phyloP scores from a whole-genome alignment of 2,113 vertebrate species.

The Pipa parva region DNA sequence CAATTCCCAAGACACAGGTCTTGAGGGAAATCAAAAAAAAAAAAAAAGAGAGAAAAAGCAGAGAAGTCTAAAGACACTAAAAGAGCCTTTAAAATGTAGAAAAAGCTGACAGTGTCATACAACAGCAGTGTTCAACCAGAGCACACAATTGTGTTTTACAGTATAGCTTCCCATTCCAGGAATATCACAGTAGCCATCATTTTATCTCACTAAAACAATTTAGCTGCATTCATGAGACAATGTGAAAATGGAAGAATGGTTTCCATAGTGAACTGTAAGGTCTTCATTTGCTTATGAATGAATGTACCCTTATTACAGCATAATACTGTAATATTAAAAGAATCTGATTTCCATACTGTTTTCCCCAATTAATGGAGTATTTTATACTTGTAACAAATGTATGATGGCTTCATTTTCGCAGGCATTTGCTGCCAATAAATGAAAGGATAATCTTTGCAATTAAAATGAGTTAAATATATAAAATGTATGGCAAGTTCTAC shows the following conservation, averaged over 20 bases:
- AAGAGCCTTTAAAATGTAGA: constrained; percentile 27
- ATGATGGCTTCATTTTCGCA: no score
- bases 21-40: constrained; percentile 32
- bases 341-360: no score
- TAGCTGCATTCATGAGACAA: no score
- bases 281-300: no score
- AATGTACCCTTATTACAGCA: neutral
- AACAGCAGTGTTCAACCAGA: neutral
- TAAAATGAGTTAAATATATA: no score
- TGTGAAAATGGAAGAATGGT: no score
- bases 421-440: no score
- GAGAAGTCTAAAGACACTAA: constrained; percentile 30
- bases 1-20: constrained; percentile 36
- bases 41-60: constrained; percentile 30
- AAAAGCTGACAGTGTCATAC: constrained; percentile 16
- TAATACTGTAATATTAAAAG: neutral
- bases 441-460: no score
- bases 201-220: neutral
- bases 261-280: no score
- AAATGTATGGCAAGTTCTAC: no score
- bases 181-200: neutral
- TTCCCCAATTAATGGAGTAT: no score
- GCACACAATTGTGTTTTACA: neutral
- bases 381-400: no score
- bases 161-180: neutral